Evolutionary conservation across 2,113 vertebrate genomes (phyloP).

Genomic region (Corydoras maculifer): DNA sequence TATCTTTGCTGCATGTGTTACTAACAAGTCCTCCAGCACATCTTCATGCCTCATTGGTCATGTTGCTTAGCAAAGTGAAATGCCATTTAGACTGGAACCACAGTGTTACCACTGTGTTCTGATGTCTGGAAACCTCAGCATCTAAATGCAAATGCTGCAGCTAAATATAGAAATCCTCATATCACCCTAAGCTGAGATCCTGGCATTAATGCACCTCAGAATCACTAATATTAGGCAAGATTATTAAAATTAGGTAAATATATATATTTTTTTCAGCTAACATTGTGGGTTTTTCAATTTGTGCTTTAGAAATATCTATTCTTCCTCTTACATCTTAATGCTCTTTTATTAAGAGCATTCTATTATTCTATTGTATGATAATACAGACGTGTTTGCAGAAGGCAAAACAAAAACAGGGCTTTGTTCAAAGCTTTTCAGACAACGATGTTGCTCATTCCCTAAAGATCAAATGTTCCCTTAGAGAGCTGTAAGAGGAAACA

Average conservation of each 20-base stretch:
- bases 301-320: too few species aligned
- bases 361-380: conserved; percentile 1
- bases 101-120: conserved; percentile 9
- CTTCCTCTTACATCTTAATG: too few species aligned
- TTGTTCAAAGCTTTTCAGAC: conserved; percentile 26
- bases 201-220: neutral
- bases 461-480: conserved; percentile 27
- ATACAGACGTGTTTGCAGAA: conserved; percentile 25
- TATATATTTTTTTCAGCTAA: too few species aligned
- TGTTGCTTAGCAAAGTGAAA: conserved; percentile 22
- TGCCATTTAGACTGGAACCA: conserved; percentile 24
- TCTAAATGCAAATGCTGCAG: conserved; percentile 21
- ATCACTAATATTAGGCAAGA: neutral
- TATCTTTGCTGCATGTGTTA: neutral
- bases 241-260: too few species aligned
- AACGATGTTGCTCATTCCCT: conserved; percentile 22
- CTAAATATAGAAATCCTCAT: conserved; percentile 43
- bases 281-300: too few species aligned
- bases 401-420: conserved; percentile 25
- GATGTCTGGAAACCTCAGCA: conserved; percentile 24
- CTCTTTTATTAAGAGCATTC: neutral
- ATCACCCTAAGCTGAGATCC: conserved; percentile 5
- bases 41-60: conserved; percentile 15
- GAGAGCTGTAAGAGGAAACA: conserved; percentile 10
- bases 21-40: conserved; percentile 10